A percentile compares a stretch with the other conserved stretches of the same genome.
These are phyloP conservation scores for Rapana venosa DNA, from an alignment of 2,888 invertebrate genomes.

Conservation along the genomic window DNA sequence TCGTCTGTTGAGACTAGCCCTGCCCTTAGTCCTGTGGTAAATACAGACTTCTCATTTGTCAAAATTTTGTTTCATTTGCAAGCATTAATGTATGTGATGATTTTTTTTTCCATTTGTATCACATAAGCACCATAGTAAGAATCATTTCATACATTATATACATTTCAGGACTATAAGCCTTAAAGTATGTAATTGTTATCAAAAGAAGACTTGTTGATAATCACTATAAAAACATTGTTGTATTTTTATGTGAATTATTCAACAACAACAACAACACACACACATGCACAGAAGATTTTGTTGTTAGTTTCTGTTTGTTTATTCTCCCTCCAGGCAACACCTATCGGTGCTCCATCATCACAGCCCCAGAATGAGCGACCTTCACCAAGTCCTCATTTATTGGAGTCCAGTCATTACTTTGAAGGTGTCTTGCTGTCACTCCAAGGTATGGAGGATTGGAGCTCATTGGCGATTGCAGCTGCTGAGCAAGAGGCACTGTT, in stretches of 20 bases:
- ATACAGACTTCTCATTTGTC: neutral
- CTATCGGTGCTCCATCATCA: neutral
- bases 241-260: neutral
- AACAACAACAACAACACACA: neutral
- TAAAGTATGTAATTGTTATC: neutral
- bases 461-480: neutral
- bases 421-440: neutral
- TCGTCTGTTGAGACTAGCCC: neutral
- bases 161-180: neutral
- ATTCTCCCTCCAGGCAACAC: neutral
- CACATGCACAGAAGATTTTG: too few species aligned
- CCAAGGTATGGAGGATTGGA: neutral
- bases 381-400: neutral
- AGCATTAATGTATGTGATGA: neutral
- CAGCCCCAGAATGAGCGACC: neutral
- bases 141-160: neutral
- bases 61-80: neutral
- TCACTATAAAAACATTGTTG: neutral
- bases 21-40: constrained; percentile 12
- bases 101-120: neutral
- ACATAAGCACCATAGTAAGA: neutral
- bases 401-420: neutral
- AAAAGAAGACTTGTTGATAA: neutral
- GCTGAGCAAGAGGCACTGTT: neutral
- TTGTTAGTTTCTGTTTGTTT: neutral